Conservation (phyloP, 1,140 invertebrate species). For the Rhynchophorus ferrugineus region DNA sequence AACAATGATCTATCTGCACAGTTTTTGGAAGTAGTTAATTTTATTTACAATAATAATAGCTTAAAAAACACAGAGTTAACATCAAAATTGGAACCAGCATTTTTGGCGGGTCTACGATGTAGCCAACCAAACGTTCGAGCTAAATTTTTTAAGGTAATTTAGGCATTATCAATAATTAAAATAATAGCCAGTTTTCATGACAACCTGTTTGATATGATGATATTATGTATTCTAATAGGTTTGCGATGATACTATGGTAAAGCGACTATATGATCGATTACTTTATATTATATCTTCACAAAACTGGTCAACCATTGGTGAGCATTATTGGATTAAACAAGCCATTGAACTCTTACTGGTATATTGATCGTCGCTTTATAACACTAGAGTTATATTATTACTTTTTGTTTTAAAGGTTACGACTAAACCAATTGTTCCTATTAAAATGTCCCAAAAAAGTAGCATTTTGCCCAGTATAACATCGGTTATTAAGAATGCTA, state of each 20-base stretch:
- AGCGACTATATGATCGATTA: conserved; percentile 76
- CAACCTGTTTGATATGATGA: too few species aligned
- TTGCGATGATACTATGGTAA: conserved; percentile 81
- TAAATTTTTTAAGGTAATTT: conserved; percentile 76
- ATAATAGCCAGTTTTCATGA: background rate
- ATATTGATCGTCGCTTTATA: too few species aligned
- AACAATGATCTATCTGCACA: conserved; percentile 82
- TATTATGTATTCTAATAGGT: too few species aligned
- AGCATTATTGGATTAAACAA: conserved; percentile 97
- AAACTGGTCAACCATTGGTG: conserved; percentile 94
- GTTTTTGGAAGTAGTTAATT: conserved; percentile 90
- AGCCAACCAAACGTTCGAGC: conserved; percentile 80
- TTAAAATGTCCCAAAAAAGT: conserved; percentile 69
- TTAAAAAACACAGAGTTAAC: conserved; percentile 83
- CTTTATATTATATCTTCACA: conserved; percentile 92
- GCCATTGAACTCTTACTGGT: conserved; percentile 83
- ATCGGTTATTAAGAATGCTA: conserved; percentile 69
- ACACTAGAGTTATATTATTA: background rate
- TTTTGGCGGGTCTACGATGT: conserved; percentile 83
- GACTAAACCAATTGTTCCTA: conserved; percentile 30
- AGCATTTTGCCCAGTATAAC: conserved; percentile 74
- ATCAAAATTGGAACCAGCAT: conserved; percentile 91
- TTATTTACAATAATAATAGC: conserved; percentile 84
- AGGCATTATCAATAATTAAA: background rate
- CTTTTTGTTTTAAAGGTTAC: conserved; percentile 11